Conservation (phyloP, 2,113 vertebrate genomes). For the Nesospiza acunhae region DNA sequence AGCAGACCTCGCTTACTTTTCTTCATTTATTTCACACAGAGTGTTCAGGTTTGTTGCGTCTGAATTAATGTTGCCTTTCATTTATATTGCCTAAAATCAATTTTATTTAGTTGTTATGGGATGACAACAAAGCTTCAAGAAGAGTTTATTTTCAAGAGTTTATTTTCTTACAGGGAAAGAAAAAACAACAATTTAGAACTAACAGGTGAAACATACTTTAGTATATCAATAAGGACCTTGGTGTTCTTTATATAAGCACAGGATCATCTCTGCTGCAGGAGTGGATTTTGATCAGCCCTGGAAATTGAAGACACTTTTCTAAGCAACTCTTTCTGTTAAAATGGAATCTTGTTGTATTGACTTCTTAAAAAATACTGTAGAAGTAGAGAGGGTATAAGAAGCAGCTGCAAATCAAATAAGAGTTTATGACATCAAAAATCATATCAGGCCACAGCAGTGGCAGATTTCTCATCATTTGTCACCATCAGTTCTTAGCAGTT, state of each 20-base stretch:
- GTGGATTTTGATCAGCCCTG: not conserved
- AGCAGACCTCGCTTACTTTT: not conserved
- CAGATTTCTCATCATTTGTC: not conserved
- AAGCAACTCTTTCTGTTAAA: not conserved
- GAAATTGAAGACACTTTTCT: not conserved
- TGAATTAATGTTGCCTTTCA: not conserved
- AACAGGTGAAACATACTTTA: not conserved
- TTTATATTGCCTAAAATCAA: not conserved
- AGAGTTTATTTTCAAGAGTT: not conserved
- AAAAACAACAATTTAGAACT: not conserved
- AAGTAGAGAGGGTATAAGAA: not conserved
- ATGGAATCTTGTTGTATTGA: not conserved
- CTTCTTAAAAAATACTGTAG: not conserved
- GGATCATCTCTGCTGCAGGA: not conserved
- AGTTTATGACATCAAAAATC: not conserved
- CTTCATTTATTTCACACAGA: not conserved
- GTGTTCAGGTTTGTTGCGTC: not conserved
- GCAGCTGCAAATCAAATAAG: not conserved
- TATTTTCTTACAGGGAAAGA: not conserved
- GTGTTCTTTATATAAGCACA: not conserved
- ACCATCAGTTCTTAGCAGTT: not conserved
- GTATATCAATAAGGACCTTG: not conserved
- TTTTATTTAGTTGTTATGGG: not conserved
- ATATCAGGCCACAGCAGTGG: not conserved
- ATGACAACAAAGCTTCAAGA: not conserved